A percentile compares a stretch with the other conserved stretches of the same genome.
Conservation (phyloP, 2,888 invertebrate genomes). For the Stegophylla sp. region DNA sequence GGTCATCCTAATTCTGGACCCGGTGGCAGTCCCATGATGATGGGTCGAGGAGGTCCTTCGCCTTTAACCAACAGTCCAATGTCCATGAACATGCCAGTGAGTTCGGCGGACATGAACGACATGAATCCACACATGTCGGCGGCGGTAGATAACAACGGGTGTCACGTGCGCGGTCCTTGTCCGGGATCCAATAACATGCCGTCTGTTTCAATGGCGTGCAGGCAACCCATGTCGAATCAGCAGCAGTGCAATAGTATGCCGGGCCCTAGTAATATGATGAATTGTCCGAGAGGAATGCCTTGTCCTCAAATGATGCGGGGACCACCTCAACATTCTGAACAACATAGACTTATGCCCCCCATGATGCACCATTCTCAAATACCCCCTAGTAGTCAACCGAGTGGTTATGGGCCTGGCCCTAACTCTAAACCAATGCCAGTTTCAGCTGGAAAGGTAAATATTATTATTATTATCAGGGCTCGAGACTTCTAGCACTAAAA, state of each 20-base stretch:
- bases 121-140: conserved; percentile 46
- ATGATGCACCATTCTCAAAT: conserved; percentile 58
- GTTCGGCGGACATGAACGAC: conserved; percentile 51
- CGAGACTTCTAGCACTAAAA: too few species aligned
- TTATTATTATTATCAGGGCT: too few species aligned
- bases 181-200: conserved; percentile 53
- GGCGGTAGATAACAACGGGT: conserved; percentile 46
- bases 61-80: conserved; percentile 58
- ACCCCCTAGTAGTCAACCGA: conserved; percentile 49
- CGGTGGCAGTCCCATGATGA: conserved; percentile 56
- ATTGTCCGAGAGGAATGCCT: conserved; percentile 58
- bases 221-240: conserved; percentile 54
- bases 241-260: conserved; percentile 58
- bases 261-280: conserved; percentile 59
- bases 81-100: conserved; percentile 56
- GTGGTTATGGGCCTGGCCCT: conserved; percentile 62
- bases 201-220: conserved; percentile 52
- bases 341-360: conserved; percentile 56
- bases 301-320: conserved; percentile 59
- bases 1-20: conserved; percentile 62
- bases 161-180: conserved; percentile 45
- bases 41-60: conserved; percentile 65
- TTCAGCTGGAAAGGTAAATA: conserved; percentile 82
- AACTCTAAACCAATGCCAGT: conserved; percentile 88
- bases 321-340: conserved; percentile 56